Base-by-base conservation (phyloP, 2,113 vertebrate genomes). In the Syrrhaptes paradoxus region DNA sequence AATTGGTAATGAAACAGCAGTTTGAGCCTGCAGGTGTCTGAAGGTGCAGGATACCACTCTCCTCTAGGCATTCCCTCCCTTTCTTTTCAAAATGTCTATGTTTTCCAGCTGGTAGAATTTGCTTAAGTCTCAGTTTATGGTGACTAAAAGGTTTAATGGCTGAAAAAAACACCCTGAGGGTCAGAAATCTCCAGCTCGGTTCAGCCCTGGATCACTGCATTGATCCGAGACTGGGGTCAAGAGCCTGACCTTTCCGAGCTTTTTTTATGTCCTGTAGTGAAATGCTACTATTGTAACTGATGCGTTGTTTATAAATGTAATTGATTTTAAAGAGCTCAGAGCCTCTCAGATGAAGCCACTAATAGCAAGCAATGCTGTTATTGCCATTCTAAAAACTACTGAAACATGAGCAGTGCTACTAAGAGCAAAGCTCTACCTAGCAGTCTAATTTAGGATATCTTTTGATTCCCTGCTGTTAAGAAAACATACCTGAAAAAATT, bases 271-370 rank as follows among this genome's bases (percentile, higher is more conserved):
- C 65, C 43, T 55, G 26, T 26, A 38, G 66, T 41, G 25, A 94
- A 95, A 78, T 0, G 7, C 22, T 82, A 58, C 51, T 71, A 87
- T 49, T 85, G 74, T 59, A 65, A 79, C 11, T 61, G 52, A 72
- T 79, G 62, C 36, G 7, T 52, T 87, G 89, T 76, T 93, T 83
- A 86, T 86, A 91, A 80, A 81, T 49, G 24, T 51, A 86, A 93
- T 92, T 72, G 61, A 88, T 95, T 96, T 80, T 81, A 75, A 90
- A 81, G 68, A 81, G 31, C 61, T 71, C 36, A 5, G 38, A 59
- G 17, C 28, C 48, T 63, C 52, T 81, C 13, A 2, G 68, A 74
- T 65, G 29, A 90, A 90, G 49, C 34, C 79, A 72, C 12, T 78
- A 88, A 93, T 55, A 85, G 68, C 72, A 80, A 9, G 2, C 10